Percentiles rank a stretch among this genome's conserved stretches.
phyloP scores from a whole-genome alignment of 2,113 vertebrate species.

The Sapajus apella region DNA sequence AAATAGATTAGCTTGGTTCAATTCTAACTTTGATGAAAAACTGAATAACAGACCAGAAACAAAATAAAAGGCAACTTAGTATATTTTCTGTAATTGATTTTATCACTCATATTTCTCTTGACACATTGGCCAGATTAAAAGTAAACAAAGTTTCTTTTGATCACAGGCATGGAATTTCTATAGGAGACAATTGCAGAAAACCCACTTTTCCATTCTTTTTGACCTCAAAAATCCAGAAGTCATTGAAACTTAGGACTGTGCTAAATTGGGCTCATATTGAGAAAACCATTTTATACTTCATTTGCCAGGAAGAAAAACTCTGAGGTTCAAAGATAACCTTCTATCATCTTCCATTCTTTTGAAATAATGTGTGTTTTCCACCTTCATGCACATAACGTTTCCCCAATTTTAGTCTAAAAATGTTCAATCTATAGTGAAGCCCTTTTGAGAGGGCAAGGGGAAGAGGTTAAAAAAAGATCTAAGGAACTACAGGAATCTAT shows the following conservation, averaged over 20 bases:
- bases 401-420: constrained; percentile 62
- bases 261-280: constrained; percentile 64
- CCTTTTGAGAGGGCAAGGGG: constrained; percentile 27
- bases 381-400: constrained; percentile 64
- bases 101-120: constrained; percentile 32
- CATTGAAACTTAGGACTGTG: constrained; percentile 52
- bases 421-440: constrained; percentile 51
- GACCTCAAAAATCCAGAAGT: constrained; percentile 59
- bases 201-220: constrained; percentile 38
- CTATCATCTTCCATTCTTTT: constrained; percentile 66
- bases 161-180: constrained; percentile 27
- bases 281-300: constrained; percentile 74
- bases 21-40: constrained; percentile 52
- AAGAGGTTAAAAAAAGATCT: constrained; percentile 51
- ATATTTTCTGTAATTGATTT: constrained; percentile 29
- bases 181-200: constrained; percentile 13
- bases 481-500: constrained; percentile 57
- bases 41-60: not conserved
- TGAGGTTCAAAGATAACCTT: constrained; percentile 69
- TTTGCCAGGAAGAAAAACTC: constrained; percentile 66
- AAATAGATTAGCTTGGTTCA: constrained; percentile 28
- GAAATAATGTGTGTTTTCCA: constrained; percentile 75
- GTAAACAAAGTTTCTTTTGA: constrained; percentile 16
- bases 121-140: constrained; percentile 31
- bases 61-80: constrained; percentile 42